A percentile compares a stretch with the other conserved stretches of the same genome.
phyloP scores from a whole-genome alignment of 1,140 invertebrate genomes.

The Caenorhabditis latens region DNA sequence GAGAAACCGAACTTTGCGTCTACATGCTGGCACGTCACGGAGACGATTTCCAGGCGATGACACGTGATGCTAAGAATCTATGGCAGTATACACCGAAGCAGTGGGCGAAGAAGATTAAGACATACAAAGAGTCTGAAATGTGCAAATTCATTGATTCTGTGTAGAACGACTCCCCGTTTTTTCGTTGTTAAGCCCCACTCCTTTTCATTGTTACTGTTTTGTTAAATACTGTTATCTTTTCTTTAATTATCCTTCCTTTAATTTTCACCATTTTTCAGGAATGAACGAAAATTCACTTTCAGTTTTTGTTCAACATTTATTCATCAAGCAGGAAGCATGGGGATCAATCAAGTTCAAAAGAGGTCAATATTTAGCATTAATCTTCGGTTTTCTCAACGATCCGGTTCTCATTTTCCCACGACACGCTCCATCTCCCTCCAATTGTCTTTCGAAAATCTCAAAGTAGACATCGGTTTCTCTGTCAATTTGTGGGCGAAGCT shows the following conservation, averaged over 20 bases:
- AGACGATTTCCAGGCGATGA: constrained; percentile 42
- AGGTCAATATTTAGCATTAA: not conserved
- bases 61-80: constrained; percentile 37
- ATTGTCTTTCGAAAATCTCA: constrained; percentile 28
- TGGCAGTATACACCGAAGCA: constrained; percentile 49
- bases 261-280: not conserved
- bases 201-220: no score
- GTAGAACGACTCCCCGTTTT: constrained; percentile 3
- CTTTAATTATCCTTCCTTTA: no score
- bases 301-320: not conserved
- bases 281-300: not conserved
- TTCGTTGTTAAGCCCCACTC: not conserved
- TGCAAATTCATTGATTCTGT: constrained; percentile 32
- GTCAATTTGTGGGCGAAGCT: constrained; percentile 18
- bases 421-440: constrained; percentile 30
- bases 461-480: constrained; percentile 25
- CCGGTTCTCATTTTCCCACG: constrained; percentile 35
- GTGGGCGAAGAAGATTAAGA: constrained; percentile 39
- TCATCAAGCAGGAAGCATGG: no score
- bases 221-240: not conserved
- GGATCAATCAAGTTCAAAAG: not conserved
- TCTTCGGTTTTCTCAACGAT: constrained; percentile 20
- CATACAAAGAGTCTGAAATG: constrained; percentile 46
- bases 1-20: constrained; percentile 44
- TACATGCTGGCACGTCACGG: constrained; percentile 39